Conservation (phyloP, 2,888 invertebrate genomes). For the Drosophila mulleri region DNA sequence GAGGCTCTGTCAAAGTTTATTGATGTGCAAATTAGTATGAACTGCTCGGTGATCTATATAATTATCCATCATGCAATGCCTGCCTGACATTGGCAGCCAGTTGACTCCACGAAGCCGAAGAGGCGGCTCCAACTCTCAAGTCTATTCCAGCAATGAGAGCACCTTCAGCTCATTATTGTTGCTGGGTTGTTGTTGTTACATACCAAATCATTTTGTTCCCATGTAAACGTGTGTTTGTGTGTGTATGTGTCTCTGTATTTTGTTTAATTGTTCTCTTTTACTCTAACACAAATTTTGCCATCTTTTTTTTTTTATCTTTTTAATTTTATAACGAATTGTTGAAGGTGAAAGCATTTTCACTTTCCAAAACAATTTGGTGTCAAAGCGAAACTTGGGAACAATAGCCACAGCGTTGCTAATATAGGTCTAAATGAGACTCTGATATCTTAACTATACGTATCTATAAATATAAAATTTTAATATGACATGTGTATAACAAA, state of each 20-base stretch:
- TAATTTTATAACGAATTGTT: slow-evolving; percentile 66
- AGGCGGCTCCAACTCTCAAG: slow-evolving; percentile 16
- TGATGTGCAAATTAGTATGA: slow-evolving; percentile 71
- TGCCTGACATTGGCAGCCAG: slow-evolving; percentile 44
- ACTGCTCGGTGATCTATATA: slow-evolving; percentile 19
- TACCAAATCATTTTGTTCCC: slow-evolving; percentile 22
- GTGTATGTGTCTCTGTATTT: slow-evolving; percentile 49
- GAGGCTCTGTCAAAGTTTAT: slow-evolving; percentile 68
- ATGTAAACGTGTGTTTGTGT: slow-evolving; percentile 16
- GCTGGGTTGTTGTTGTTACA: slow-evolving; percentile 15
- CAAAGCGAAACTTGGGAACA: slow-evolving; percentile 70
- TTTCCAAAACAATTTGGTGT: slow-evolving; percentile 78
- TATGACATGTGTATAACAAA: slow-evolving; percentile 6
- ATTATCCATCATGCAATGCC: slow-evolving; percentile 46
- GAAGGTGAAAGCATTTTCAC: slow-evolving; percentile 84
- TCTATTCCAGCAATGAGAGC: slow-evolving; percentile 42
- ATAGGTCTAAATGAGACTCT: slow-evolving; percentile 35
- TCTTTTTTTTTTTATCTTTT: slow-evolving; percentile 25
- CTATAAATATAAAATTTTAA: not conserved
- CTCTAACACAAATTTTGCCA: slow-evolving; percentile 39
- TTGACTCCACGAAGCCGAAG: slow-evolving; percentile 20
- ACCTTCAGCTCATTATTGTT: slow-evolving; percentile 34
- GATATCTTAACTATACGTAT: slow-evolving; percentile 10
- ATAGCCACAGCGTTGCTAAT: slow-evolving; percentile 55
- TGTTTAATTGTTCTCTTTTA: slow-evolving; percentile 57